phyloP scores from a whole-genome alignment of 2,888 invertebrate genomes.

The Drosophila macrothrix region DNA sequence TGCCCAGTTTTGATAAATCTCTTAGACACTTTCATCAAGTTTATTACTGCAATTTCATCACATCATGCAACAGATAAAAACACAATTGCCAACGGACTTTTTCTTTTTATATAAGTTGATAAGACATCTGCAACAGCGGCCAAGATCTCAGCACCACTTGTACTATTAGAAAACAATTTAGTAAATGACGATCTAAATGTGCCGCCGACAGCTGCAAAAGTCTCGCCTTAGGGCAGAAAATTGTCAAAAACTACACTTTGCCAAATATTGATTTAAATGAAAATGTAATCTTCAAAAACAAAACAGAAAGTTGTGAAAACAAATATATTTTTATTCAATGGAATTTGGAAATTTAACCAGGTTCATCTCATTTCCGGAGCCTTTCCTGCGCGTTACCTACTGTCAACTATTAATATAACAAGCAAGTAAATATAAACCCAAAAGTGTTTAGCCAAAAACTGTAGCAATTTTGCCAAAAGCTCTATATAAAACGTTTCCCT shows the following conservation, averaged over 20 bases:
- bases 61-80: conserved; percentile 40
- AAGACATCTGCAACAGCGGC: conserved; percentile 43
- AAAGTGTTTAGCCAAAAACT: conserved; percentile 8
- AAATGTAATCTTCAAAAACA: neutral
- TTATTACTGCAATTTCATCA: conserved; percentile 76
- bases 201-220: conserved; percentile 45
- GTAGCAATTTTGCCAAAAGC: neutral
- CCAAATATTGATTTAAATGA: neutral
- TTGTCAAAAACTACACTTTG: conserved; percentile 54
- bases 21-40: conserved; percentile 74
- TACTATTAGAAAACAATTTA: conserved; percentile 70
- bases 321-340: neutral
- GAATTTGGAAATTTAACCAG: neutral
- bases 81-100: conserved; percentile 43
- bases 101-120: conserved; percentile 13
- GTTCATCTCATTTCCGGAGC: neutral
- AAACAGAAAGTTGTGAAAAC: neutral
- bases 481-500: conserved; percentile 24
- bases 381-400: neutral
- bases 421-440: neutral
- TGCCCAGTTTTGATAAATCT: conserved; percentile 75
- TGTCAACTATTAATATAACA: neutral
- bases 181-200: conserved; percentile 61
- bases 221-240: conserved; percentile 51
- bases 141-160: conserved; percentile 25